These are phyloP conservation scores for Chrysopa pallens DNA, from an alignment of 1,140 invertebrate species.

Conservation along the genomic window DNA sequence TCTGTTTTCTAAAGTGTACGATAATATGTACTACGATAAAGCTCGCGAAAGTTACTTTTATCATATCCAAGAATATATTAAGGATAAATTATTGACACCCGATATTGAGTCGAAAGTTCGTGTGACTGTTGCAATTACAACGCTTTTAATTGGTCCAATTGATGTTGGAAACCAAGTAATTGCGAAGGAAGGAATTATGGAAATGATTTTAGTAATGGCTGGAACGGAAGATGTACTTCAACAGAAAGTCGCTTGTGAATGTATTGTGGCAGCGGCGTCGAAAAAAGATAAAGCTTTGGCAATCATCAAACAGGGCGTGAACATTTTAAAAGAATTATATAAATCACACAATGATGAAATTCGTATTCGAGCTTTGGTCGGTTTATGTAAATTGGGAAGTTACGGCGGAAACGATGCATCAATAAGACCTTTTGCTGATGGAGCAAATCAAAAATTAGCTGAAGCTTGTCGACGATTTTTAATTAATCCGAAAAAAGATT, in stretches of 20 bases:
- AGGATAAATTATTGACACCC: slow-evolving; percentile 66
- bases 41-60: slow-evolving; percentile 55
- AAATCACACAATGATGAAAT: slow-evolving; percentile 81
- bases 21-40: slow-evolving; percentile 86
- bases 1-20: slow-evolving; percentile 73
- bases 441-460: slow-evolving; percentile 81
- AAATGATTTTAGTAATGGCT: slow-evolving; percentile 96
- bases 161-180: slow-evolving; percentile 90
- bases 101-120: slow-evolving; percentile 84
- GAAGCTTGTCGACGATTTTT: slow-evolving; percentile 85
- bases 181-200: slow-evolving; percentile 79
- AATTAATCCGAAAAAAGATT: slow-evolving; percentile 70
- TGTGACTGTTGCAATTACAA: slow-evolving; percentile 75
- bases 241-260: slow-evolving; percentile 89
- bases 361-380: slow-evolving; percentile 75
- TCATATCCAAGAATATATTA: slow-evolving; percentile 75
- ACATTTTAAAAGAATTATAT: slow-evolving; percentile 89
- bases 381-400: slow-evolving; percentile 92
- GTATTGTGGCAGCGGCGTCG: slow-evolving; percentile 86
- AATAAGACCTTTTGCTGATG: slow-evolving; percentile 85
- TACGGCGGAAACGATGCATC: slow-evolving; percentile 93
- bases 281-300: slow-evolving; percentile 94
- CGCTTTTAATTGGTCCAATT: slow-evolving; percentile 74
- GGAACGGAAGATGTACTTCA: slow-evolving; percentile 64
- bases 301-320: slow-evolving; percentile 79